Evolutionary conservation across 2,113 vertebrate genomes (phyloP), one percentile per base, ranked within the genome.

Genomic region (Muntiacus muntjak): DNA sequence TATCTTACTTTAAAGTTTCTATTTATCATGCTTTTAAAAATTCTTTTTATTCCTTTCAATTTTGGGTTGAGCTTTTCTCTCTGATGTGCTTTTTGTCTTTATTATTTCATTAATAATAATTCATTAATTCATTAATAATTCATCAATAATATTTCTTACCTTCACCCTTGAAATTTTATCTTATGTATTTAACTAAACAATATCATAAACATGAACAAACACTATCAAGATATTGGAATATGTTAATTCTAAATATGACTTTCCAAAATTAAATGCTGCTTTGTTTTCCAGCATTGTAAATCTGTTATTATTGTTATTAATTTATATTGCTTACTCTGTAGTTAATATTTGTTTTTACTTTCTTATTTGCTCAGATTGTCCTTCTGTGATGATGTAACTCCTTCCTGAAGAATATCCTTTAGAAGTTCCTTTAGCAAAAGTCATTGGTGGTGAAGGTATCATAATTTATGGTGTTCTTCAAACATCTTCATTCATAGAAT

Each of bases 201-300:
- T n/a, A 85, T 89, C 21, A 85, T 91, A 93, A 81, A 54, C 54
- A 11, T 86, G 52, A 92, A 89, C 19, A 81, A 85, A 71, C 14
- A 92, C 84, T 33, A 71, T 33, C 60, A 90, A 74, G 36, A 90
- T 36, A 36, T 28, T 93, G 45, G 33, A 74, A 93, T 33, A 55
- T 14, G 30, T 54, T 87, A 89, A 86, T 67, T 78, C 17, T 85
- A n/a, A 52, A 33, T 89, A 90, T 7, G 74, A 47, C 15, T n/a
- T 90, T 87, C 64, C 25, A 89, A 54, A 96, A 86, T 74, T 89
- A 97, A 82, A 89, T 86, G 79, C 25, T 96, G 54, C 3, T 19
- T 92, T 47, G 67, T 71, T 67, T 93, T 71, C 12, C n/a, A 82
- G 25, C 71, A 82, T 62, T 86, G 2, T 64, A 89, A 86, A 86